Conservation (phyloP, 2,113 vertebrate genomes). For the Pollimyrus isidori region DNA sequence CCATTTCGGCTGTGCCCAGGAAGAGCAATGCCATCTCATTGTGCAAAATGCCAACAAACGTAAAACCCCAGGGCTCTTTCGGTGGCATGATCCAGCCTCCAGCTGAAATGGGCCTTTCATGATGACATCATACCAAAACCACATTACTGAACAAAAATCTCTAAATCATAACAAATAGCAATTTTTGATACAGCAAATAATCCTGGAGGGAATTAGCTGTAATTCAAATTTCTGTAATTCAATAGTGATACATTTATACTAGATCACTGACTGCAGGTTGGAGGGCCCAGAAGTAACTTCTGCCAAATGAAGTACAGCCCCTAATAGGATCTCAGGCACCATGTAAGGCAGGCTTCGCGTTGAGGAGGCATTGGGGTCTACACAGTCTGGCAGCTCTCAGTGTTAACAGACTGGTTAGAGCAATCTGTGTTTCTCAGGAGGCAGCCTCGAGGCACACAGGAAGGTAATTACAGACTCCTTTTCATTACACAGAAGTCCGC, state of each 20-base stretch:
- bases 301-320: not conserved
- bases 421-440: constrained; percentile 29
- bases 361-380: not conserved
- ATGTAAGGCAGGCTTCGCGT: not conserved
- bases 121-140: not conserved
- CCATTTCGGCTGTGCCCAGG: not conserved
- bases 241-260: not conserved
- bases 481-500: constrained; percentile 20
- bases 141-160: not conserved
- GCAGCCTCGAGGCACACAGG: constrained; percentile 11
- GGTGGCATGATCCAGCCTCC: not conserved
- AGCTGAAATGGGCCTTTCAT: not conserved
- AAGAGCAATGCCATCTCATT: not conserved
- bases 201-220: not conserved
- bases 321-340: not conserved
- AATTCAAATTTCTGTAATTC: not conserved
- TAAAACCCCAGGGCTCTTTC: not conserved
- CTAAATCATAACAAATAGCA: not conserved
- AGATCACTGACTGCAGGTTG: not conserved
- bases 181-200: not conserved
- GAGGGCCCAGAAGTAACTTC: not conserved
- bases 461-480: constrained; percentile 40
- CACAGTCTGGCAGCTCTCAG: not conserved
- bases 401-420: constrained; percentile 23
- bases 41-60: not conserved